phyloP scores from a whole-genome alignment of 2,113 vertebrate species.

The Baryphthengus martii region DNA sequence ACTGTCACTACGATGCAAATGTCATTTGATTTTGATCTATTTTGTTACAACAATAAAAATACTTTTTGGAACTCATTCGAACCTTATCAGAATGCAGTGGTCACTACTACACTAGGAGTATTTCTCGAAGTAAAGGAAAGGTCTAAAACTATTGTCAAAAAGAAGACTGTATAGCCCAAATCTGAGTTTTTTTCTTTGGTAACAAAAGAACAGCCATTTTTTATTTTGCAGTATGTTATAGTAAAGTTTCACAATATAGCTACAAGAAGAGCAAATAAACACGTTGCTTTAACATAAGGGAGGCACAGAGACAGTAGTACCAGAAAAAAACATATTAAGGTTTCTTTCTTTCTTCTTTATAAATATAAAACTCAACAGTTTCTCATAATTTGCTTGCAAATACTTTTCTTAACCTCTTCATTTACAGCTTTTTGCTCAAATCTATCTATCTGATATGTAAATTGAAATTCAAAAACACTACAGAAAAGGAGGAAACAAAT shows the following conservation, averaged over 20 bases:
- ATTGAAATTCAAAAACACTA: not conserved
- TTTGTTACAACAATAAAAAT: not conserved
- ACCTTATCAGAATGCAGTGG: not conserved
- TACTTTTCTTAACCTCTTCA: not conserved
- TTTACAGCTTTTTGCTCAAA: not conserved
- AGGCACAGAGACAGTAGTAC: not conserved
- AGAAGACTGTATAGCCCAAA: not conserved
- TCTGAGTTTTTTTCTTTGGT: not conserved
- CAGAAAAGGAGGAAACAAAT: not conserved
- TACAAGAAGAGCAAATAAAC: not conserved
- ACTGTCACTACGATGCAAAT: not conserved
- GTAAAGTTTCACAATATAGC: not conserved
- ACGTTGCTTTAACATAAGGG: not conserved
- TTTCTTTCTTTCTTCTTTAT: not conserved
- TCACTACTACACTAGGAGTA: not conserved
- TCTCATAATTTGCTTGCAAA: not conserved
- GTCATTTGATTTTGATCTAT: not conserved
- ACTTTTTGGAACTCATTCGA: not conserved
- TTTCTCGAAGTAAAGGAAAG: not conserved
- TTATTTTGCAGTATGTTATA: constrained; percentile 2
- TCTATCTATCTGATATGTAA: not conserved
- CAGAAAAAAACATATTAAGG: not conserved
- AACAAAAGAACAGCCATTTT: not conserved
- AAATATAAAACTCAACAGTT: fast-evolving
- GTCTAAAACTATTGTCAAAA: not conserved